Evolutionary conservation across 2,888 invertebrate genomes (phyloP).

Genomic region (Limnephilus lunatus): DNA sequence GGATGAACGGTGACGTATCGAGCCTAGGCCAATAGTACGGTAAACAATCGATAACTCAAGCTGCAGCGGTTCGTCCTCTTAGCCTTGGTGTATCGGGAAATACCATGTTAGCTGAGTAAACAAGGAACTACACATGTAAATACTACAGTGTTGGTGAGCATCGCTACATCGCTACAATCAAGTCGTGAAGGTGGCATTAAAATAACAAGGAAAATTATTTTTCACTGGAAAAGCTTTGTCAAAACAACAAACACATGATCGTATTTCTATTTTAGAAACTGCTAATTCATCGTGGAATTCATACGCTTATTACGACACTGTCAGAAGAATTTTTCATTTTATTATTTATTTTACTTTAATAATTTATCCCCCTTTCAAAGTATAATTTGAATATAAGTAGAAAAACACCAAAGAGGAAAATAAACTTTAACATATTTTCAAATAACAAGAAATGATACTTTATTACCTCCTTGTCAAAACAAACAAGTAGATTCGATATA

Average conservation of each 20-base stretch:
- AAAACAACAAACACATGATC: neutral
- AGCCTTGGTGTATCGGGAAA: neutral
- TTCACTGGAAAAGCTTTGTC: neutral
- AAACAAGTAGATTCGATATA: no score
- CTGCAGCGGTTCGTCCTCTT: neutral
- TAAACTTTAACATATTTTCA: no score
- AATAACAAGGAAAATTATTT: neutral
- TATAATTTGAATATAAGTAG: no score
- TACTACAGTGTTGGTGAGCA: neutral
- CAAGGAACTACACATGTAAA: neutral
- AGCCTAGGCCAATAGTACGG: slow-evolving; percentile 35
- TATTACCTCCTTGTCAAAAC: neutral
- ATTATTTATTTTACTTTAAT: neutral
- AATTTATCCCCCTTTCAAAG: no score
- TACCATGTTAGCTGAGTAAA: neutral
- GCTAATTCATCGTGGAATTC: neutral
- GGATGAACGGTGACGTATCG: neutral
- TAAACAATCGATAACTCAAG: neutral
- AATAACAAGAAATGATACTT: no score
- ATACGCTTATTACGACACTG: neutral
- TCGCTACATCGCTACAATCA: neutral
- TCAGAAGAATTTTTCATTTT: neutral
- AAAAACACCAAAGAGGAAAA: no score
- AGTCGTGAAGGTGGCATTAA: neutral
- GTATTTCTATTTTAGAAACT: neutral